Evolutionary conservation across 2,113 vertebrate genomes (phyloP), one percentile per base, ranked within the genome.

Genomic region (Tapirus terrestris): DNA sequence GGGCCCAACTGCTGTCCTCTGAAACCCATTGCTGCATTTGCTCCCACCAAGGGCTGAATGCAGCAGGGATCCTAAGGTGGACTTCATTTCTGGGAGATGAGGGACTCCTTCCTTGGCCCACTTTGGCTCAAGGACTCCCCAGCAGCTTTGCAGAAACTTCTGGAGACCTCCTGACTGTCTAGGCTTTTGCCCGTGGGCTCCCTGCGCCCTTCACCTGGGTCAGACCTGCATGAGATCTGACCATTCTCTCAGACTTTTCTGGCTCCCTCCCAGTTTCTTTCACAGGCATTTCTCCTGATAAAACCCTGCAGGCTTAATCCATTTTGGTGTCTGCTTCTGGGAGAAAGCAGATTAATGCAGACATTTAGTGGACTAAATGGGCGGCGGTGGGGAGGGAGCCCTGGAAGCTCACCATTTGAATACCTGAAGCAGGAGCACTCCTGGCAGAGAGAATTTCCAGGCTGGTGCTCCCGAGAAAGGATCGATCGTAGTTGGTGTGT

Each of bases 221-320:
- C 20, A 33, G 61, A n/a, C 16, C 10, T 4, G 31, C 23, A 17
- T 21, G 17, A 36, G 14, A 3, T 53, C 77, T 0, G 5, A 4
- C n/a, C 0, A 0, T 6, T 4, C 11, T 45, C 33, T 3, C 20
- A 3, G 4, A 4, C 20, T n/a, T 85, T 61, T 21, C 0, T 3
- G 1, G 8, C n/a, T 56, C 31, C n/a, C 13, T 83, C 39, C 20
- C 3, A 39, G 10, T 51, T 70, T 80, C 21, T 33, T 31, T 56
- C 45, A 29, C 4, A 29, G 39, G 23, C 20, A 16, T 29, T 84
- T 56, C 7, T 21, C 8, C 48, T 58, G n/a, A 27, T 73, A 68
- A 75, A 56, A 11, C 1, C 25, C 58, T 39, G 51, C 5, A 8
- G 8, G 61, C 51, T 61, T 53, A 25, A 6, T 12, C 10, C 17